These are phyloP conservation scores for Alligator sinensis DNA, from an alignment of 2,113 vertebrate genomes.

Conservation along the genomic window DNA sequence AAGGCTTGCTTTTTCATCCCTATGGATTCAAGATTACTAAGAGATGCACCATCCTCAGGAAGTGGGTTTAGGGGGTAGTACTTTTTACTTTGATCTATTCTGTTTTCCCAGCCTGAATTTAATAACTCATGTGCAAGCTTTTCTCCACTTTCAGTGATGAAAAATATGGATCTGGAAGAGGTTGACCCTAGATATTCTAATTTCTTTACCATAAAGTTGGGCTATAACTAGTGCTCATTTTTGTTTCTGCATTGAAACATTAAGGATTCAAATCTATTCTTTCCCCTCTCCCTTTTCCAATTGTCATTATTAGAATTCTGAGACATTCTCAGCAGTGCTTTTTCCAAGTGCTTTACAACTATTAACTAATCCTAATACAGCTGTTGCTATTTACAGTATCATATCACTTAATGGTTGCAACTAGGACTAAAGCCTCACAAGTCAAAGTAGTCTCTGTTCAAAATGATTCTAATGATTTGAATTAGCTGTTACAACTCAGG, in stretches of 20 bases:
- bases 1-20: constrained; percentile 51
- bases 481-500: too few species aligned
- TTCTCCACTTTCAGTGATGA: neutral
- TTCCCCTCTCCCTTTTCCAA: neutral
- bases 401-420: neutral
- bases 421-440: neutral
- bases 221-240: neutral
- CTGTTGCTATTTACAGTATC: neutral
- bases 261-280: accelerated
- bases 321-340: neutral
- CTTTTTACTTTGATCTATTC: neutral
- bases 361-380: neutral
- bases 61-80: neutral
- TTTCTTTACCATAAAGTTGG: neutral
- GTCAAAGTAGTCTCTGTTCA: neutral
- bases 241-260: neutral
- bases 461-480: too few species aligned
- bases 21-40: constrained; percentile 53
- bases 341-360: neutral
- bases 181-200: neutral
- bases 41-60: neutral
- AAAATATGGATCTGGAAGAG: neutral
- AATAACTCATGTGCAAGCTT: constrained; percentile 20
- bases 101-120: constrained; percentile 9
- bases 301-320: neutral